A percentile compares a stretch with the other conserved stretches of the same genome.
Conservation (phyloP, 2,888 invertebrate species). For the Diarsia rubi region DNA sequence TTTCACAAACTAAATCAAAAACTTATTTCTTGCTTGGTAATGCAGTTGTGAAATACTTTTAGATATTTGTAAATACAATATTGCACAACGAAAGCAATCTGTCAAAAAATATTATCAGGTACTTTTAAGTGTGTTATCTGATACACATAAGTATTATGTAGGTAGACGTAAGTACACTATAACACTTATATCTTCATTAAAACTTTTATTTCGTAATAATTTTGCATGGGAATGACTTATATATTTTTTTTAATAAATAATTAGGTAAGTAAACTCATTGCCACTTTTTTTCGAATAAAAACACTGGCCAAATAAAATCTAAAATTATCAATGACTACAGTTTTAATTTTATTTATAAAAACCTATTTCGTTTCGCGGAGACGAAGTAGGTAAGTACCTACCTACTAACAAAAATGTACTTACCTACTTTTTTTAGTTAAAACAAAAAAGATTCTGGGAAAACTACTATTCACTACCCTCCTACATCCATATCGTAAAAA, state of each 20-base stretch:
- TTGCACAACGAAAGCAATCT: constrained; percentile 61
- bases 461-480: neutral
- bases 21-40: neutral
- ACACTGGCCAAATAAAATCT: neutral
- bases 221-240: neutral
- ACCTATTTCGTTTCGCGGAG: neutral
- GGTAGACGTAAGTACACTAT: neutral
- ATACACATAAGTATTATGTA: constrained; percentile 15
- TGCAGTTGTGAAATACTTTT: constrained; percentile 32
- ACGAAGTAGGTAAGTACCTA: constrained; percentile 7
- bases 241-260: neutral
- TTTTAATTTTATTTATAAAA: neutral
- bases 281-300: neutral
- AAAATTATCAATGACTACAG: neutral
- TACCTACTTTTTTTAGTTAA: constrained; percentile 11
- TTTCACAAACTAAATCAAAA: neutral
- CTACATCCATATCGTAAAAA: constrained; percentile 4
- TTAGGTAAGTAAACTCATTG: neutral
- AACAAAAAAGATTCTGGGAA: neutral
- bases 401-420: constrained; percentile 5
- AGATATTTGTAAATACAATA: constrained; percentile 43
- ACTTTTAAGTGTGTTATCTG: neutral
- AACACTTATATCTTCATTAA: constrained; percentile 6
- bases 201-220: constrained; percentile 4
- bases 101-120: constrained; percentile 24